phyloP scores from a whole-genome alignment of 1,140 invertebrate genomes.

The Holotrichia oblita region DNA sequence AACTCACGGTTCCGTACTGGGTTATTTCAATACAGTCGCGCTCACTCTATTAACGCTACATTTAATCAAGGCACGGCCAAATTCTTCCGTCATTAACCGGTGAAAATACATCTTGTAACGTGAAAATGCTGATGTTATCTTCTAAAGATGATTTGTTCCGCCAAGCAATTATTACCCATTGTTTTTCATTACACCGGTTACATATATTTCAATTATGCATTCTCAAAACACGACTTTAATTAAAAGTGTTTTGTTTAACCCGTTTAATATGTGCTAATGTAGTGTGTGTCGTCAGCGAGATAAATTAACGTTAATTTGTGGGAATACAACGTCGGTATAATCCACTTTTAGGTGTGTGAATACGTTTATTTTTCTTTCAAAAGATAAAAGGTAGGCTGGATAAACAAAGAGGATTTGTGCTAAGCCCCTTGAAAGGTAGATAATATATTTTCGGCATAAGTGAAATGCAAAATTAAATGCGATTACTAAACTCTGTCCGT shows the following conservation, averaged over 20 bases:
- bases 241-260: constrained; percentile 7
- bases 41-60: constrained; percentile 8
- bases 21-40: not conserved
- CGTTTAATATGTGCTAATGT: not conserved
- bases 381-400: too few relatives aligned
- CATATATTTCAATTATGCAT: not conserved
- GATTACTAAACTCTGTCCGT: too few relatives aligned
- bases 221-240: constrained; percentile 8
- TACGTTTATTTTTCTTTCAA: too few relatives aligned
- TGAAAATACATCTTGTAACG: not conserved
- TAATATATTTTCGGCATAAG: too few relatives aligned
- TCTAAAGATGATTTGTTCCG: not conserved
- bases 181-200: not conserved
- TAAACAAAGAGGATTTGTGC: too few relatives aligned
- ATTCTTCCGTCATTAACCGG: not conserved
- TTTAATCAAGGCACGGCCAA: constrained; percentile 10
- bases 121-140: not conserved
- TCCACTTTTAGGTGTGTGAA: too few relatives aligned
- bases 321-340: too few relatives aligned
- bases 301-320: not conserved
- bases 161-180: not conserved
- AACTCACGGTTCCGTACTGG: not conserved
- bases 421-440: too few relatives aligned
- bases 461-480: too few relatives aligned
- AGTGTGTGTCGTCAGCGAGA: not conserved